Base-by-base conservation (phyloP, 2,888 invertebrate species). In the Caenorhabditis sp. region DNA sequence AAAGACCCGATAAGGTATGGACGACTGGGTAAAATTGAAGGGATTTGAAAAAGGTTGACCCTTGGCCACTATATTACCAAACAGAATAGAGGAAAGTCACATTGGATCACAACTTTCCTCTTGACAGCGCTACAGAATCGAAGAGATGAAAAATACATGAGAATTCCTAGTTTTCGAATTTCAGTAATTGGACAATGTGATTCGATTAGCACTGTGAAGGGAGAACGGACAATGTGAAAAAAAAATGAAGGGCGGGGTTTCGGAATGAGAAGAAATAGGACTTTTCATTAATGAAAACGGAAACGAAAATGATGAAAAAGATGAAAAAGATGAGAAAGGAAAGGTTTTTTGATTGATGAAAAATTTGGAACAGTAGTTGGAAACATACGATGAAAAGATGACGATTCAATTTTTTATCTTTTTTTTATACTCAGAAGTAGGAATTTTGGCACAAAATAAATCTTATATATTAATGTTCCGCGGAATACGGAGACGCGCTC, bases 161-260 rank as follows among this genome's bases (percentile, higher is more conserved):
- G 28, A 63, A 63, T 63, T 44, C 44, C 24, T 26, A 44, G 44
- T 41, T 41, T 41, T 31, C 41, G 38, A 63, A 26, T 38, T 16
- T 38, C 10, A 26, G 22, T 38, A 59, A 59, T 41, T 61, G 35
- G 41, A 38, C 35, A 61, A 49, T 54, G 24, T 54, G 63, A 63
- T 63, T 63, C 44, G 63, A 63, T 63, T 63, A 63, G 63, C 24
- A 58, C 19, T 49, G n/a, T n/a, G n/a, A n/a, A n/a, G 49, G 49
- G 22, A 22, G 22, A 49, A 49, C 49, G 38, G 28, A 68, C 28
- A 24, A 22, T 35, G 41, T n/a, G n/a, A 31, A 58, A 38, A 44
- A 58, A 2, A 19, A 14, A 51, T 44, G 68, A 69, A 54, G 35
- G 47, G 22, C 64, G 44, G n/a, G 16, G 51, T 47, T 47, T 44